Evolutionary conservation across 2,888 invertebrate species (phyloP).

Genomic region (Ypsolopha scabrella): DNA sequence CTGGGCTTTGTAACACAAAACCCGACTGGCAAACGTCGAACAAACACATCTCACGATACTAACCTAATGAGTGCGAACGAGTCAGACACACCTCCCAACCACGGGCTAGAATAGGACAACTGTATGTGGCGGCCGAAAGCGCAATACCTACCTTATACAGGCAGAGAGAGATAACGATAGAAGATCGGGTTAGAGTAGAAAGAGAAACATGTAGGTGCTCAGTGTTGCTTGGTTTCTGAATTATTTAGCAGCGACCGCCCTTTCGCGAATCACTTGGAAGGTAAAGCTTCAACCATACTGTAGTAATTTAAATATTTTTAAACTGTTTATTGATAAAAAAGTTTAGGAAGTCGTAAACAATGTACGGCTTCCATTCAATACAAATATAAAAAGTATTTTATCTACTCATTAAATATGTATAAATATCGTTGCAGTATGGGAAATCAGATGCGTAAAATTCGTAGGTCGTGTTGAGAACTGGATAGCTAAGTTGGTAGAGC

Average conservation of each 20-base stretch:
- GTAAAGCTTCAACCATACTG: not conserved
- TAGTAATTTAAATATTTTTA: not conserved
- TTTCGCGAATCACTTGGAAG: conserved; percentile 25
- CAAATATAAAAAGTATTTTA: too few species aligned
- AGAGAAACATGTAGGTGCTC: conserved; percentile 39
- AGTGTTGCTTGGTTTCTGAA: conserved; percentile 53
- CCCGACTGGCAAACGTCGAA: conserved; percentile 59
- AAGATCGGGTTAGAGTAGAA: conserved; percentile 12
- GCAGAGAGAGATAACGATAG: conserved; percentile 23
- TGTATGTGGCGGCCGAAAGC: conserved; percentile 60
- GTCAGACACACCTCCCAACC: conserved; percentile 23
- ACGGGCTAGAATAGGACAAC: conserved; percentile 29
- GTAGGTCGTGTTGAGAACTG: too few species aligned
- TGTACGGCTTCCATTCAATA: too few species aligned
- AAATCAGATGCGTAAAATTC: too few species aligned
- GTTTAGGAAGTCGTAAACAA: too few species aligned
- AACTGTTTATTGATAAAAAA: not conserved
- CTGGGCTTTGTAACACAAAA: conserved; percentile 30
- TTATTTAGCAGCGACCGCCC: conserved; percentile 60
- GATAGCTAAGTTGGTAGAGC: too few species aligned
- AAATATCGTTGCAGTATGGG: too few species aligned
- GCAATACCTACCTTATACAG: conserved; percentile 46
- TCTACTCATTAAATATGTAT: too few species aligned
- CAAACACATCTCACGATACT: conserved; percentile 54
- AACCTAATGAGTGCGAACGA: conserved; percentile 64